These are phyloP conservation scores for Eucera pruinosa DNA, from an alignment of 2,888 invertebrate species.

Conservation along the genomic window DNA sequence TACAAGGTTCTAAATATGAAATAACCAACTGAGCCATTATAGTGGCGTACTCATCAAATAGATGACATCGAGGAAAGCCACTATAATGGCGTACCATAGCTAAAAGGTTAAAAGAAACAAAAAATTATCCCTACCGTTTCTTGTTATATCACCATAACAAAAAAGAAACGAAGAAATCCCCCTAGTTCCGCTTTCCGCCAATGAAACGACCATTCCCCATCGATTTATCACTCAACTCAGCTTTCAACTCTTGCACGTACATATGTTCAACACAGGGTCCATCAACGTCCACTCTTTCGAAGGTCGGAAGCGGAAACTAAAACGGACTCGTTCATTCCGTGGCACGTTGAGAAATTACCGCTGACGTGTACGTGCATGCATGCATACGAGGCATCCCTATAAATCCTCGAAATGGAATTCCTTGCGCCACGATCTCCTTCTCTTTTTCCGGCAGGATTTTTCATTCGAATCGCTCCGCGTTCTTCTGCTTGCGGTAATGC, in stretches of 20 bases:
- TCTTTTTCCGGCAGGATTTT: not conserved
- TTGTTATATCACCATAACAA: not conserved
- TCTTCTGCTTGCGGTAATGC: conserved; percentile 42
- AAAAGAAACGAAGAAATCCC: not conserved
- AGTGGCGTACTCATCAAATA: too few relatives aligned
- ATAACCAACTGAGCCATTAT: too few relatives aligned
- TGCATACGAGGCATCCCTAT: conserved; percentile 20
- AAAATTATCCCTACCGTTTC: too few relatives aligned
- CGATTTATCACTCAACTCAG: not conserved
- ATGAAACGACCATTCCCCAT: not conserved
- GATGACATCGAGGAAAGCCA: too few relatives aligned
- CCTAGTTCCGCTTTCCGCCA: not conserved
- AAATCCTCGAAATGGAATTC: conserved; percentile 45
- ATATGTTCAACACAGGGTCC: not conserved
- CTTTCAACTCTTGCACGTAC: not conserved
- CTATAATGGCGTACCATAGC: too few relatives aligned
- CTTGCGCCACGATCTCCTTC: not conserved
- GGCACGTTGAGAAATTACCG: conserved; percentile 33
- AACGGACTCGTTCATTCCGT: not conserved
- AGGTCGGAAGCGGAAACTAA: not conserved
- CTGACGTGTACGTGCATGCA: not conserved
- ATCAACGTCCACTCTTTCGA: not conserved
- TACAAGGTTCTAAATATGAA: too few relatives aligned
- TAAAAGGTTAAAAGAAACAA: not conserved
- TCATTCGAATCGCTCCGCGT: conserved; percentile 23